Percentiles rank a stretch among this genome's conserved stretches.
Conservation (phyloP, 2,888 invertebrate genomes). For the Psylliodes chrysocephalus region DNA sequence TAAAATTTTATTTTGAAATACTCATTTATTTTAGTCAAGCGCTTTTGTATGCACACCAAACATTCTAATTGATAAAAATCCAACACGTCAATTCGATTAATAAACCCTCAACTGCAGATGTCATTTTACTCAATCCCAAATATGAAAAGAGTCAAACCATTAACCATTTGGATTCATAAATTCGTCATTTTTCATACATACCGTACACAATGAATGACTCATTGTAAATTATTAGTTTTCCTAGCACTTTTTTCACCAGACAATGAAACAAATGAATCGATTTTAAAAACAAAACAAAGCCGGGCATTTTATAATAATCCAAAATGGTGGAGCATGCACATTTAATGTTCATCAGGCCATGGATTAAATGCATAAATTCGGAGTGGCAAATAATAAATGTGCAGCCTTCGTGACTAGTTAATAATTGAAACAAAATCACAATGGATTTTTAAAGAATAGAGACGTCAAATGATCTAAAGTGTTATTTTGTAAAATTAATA, state of each 20-base stretch:
- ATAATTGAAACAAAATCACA: slow-evolving; percentile 16
- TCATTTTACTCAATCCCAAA: slow-evolving; percentile 6
- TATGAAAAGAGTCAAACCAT: slow-evolving; percentile 23
- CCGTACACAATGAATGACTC: slow-evolving; percentile 25
- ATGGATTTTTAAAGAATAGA: background rate
- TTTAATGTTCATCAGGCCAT: slow-evolving; percentile 31
- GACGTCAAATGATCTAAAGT: background rate
- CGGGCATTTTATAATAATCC: slow-evolving; percentile 38
- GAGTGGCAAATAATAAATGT: slow-evolving; percentile 12
- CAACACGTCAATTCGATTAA: slow-evolving; percentile 11
- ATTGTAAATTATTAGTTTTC: slow-evolving; percentile 33
- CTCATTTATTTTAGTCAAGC: background rate
- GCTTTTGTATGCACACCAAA: background rate
- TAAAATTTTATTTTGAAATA: background rate
- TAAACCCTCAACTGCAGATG: slow-evolving; percentile 16
- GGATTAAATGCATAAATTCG: slow-evolving; percentile 31
- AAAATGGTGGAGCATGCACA: slow-evolving; percentile 27
- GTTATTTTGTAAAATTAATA: too few relatives aligned
- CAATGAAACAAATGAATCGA: slow-evolving; percentile 32
- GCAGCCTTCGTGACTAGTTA: slow-evolving; percentile 10
- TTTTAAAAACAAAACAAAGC: slow-evolving; percentile 38
- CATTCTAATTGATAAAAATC: slow-evolving; percentile 7
- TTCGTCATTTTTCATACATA: slow-evolving; percentile 21
- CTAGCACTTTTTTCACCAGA: slow-evolving; percentile 27
- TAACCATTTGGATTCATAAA: slow-evolving; percentile 12